Base-by-base conservation (phyloP, 2,113 vertebrate genomes). In the Melanotaenia duboulayi region DNA sequence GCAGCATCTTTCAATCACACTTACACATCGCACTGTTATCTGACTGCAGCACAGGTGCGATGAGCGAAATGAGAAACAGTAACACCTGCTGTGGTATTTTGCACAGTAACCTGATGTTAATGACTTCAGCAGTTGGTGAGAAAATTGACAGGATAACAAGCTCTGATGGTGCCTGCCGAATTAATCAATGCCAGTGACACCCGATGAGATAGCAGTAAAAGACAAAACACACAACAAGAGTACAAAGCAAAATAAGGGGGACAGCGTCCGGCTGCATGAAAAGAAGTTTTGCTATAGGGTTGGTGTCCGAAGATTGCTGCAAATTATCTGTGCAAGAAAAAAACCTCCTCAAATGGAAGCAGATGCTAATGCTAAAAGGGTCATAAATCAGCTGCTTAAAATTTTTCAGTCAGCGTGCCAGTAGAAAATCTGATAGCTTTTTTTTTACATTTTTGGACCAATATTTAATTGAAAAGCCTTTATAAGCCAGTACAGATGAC, bases 121-220 rank as follows among this genome's bases (percentile, higher is more conserved):
- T 39, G 74, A 71, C 61, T 75, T 1, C 44, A 79, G 39, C 80
- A 54, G 68, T 59, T 65, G 71, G 68, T 49, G 63, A 50, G 72
- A 39, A 75, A 74, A 82, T 23, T 65, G 74, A 86, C 70, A 28
- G 74, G 76, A 75, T 87, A 82, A 84, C 81, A 60, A 86, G 83
- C 83, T 74, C 67, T 39, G 70, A 73, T 11, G 81, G 77, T 28
- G 75, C 68, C 55, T 1, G 42, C 17, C 0, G 42, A 78, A 72
- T 80, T 83, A 83, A 86, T 83, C 78, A 55, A 81, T 76, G 61
- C 17, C 71, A 14, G 61, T 40, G 75, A 66, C 71, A 64, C 54
- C 57, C 16, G 19, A 74, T 20, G 71, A 71, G 77, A 17, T 7
- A 25, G 37, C 40, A 4, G 55, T 42, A 7, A 54, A 35, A 28